A percentile compares a stretch with the other conserved stretches of the same genome.
phyloP scores from a whole-genome alignment of 53 echinoderm and acorn worm genomes.

The Hippasteria phrygiana region DNA sequence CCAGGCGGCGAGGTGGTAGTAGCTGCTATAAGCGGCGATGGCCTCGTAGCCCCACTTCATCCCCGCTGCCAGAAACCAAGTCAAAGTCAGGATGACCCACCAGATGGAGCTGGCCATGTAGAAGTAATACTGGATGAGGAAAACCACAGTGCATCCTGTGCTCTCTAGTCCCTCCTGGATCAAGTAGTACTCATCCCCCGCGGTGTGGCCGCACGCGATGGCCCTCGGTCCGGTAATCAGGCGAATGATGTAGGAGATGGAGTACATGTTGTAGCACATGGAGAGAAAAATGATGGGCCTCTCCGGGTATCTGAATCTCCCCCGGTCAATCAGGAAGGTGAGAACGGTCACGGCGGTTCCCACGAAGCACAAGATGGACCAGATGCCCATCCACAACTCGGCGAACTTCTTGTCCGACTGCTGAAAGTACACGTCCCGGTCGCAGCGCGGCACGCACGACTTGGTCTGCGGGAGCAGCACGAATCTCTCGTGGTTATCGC shows the following conservation, averaged over 20 bases:
- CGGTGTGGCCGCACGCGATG: conserved; percentile 86
- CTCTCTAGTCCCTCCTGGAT: conserved; percentile 95
- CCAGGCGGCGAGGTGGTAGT: conserved; percentile 98
- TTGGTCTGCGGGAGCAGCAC: conserved; percentile 82
- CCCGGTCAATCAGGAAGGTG: conserved; percentile 93
- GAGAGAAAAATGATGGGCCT: conserved; percentile 96
- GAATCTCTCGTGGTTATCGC: conserved; percentile 81
- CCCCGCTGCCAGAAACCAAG: conserved; percentile 96
- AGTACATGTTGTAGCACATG: conserved; percentile 97
- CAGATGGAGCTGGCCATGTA: conserved; percentile 99
- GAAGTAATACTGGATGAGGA: conserved; percentile 98
- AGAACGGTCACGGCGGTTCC: conserved; percentile 90
- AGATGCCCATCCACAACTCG: conserved; percentile 97
- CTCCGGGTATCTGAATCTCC: conserved; percentile 93
- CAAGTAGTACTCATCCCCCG: conserved; percentile 74
- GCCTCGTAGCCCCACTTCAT: conserved; percentile 99
- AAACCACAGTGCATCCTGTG: conserved; percentile 94
- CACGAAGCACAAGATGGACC: conserved; percentile 94
- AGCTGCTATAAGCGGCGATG: conserved; percentile 97
- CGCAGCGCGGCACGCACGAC: conserved; percentile 89
- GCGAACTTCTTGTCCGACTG: conserved; percentile 90
- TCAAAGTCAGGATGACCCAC: conserved; percentile 97
- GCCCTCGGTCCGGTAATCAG: conserved; percentile 80
- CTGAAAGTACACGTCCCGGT: conserved; percentile 89
- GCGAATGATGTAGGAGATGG: conserved; percentile 88